Conservation (phyloP, 2,797 vertebrate genomes). For the Denticeps clupeoides region DNA sequence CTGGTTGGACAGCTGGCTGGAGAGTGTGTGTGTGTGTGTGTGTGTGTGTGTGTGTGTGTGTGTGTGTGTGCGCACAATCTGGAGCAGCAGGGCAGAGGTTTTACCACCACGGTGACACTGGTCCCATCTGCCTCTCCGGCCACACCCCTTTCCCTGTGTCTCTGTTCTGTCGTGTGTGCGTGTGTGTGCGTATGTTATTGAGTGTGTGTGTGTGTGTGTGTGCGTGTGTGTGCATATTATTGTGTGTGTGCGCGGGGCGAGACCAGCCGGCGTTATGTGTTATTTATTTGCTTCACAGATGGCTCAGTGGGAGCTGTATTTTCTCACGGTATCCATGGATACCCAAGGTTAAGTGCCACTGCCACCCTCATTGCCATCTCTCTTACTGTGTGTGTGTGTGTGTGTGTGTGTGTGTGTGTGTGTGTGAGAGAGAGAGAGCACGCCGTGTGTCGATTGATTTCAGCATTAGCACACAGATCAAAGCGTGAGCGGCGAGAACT, state of each 20-base stretch:
- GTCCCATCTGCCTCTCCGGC: too few relatives aligned
- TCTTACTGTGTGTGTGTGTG: not conserved
- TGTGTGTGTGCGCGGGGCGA: not conserved
- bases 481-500: not conserved
- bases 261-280: conserved; percentile 1
- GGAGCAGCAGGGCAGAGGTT: not conserved
- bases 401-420: conserved; percentile 4
- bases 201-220: not conserved
- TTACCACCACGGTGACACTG: too few relatives aligned
- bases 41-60: not conserved
- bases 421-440: not conserved
- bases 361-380: conserved; percentile 12
- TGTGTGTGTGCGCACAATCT: not conserved
- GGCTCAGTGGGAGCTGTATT: conserved; percentile 15
- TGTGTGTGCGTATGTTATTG: not conserved
- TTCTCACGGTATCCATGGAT: conserved; percentile 23
- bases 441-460: not conserved
- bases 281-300: conserved; percentile 25
- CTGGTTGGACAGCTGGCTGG: not conserved
- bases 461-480: not conserved
- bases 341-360: conserved; percentile 20
- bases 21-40: not conserved
- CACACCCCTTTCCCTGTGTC: not conserved
- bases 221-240: too few relatives aligned
- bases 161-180: not conserved